Conservation (phyloP, 2,797 vertebrate species). For the Myotis myotis region DNA sequence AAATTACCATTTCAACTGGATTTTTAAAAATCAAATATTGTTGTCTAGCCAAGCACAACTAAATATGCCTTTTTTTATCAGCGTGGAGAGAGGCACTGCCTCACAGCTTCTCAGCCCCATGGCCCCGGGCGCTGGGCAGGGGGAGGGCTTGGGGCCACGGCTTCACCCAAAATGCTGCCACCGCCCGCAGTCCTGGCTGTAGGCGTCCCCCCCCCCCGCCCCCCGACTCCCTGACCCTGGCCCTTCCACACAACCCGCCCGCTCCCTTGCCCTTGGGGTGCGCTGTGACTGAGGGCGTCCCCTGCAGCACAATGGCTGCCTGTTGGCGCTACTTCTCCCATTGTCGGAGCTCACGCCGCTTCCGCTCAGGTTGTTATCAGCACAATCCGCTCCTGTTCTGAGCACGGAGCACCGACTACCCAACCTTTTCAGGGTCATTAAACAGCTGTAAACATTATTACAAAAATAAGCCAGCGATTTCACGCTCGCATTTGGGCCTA, state of each 20-base stretch:
- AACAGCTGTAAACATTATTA: slow-evolving; percentile 91
- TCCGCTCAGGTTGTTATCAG: slow-evolving; percentile 84
- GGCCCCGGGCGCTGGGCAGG: not conserved
- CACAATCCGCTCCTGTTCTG: slow-evolving; percentile 85
- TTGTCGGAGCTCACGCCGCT: slow-evolving; percentile 80
- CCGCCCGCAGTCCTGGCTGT: not conserved
- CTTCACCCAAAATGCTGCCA: slow-evolving; percentile 52
- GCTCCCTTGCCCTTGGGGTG: slow-evolving; percentile 15
- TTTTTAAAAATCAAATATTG: slow-evolving; percentile 63
- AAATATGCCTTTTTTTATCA: slow-evolving; percentile 48
- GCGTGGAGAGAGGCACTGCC: slow-evolving; percentile 59
- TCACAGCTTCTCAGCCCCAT: slow-evolving; percentile 54
- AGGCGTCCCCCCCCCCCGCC: not conserved
- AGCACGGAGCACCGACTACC: slow-evolving; percentile 86
- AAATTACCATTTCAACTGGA: slow-evolving; percentile 66
- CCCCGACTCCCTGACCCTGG: slow-evolving; percentile 45
- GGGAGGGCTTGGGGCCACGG: slow-evolving; percentile 70
- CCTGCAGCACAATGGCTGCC: slow-evolving; percentile 73
- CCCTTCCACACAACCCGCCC: slow-evolving; percentile 17
- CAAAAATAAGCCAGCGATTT: slow-evolving; percentile 91
- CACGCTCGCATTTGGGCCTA: slow-evolving; percentile 90
- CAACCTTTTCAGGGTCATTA: slow-evolving; percentile 91
- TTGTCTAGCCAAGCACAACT: slow-evolving; percentile 67
- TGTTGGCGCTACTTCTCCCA: slow-evolving; percentile 77
- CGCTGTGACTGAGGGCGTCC: slow-evolving; percentile 57